These are phyloP conservation scores for Calidris pugnax DNA, from an alignment of 2,113 vertebrate species.

Conservation along the genomic window DNA sequence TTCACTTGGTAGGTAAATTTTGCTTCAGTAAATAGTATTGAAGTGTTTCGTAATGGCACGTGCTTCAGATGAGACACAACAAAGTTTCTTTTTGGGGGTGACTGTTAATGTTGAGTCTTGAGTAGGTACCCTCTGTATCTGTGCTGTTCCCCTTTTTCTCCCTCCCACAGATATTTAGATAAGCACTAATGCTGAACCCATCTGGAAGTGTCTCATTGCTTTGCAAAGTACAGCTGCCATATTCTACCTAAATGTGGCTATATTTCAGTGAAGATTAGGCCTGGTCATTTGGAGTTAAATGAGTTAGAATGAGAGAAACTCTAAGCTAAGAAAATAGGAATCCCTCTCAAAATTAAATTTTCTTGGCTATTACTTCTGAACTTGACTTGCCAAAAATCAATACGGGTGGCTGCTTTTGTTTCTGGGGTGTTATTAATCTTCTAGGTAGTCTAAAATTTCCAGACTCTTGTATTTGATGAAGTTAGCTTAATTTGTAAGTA, in stretches of 20 bases:
- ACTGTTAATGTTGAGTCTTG: not conserved
- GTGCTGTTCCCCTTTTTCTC: not conserved
- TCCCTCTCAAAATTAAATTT: not conserved
- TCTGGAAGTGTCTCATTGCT: not conserved
- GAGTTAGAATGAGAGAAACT: not conserved
- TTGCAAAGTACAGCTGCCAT: not conserved
- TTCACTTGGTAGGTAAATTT: not conserved
- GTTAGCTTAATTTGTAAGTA: not conserved
- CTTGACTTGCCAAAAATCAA: not conserved
- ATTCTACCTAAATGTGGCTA: not conserved
- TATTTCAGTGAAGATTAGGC: not conserved
- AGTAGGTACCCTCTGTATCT: not conserved
- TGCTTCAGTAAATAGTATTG: not conserved
- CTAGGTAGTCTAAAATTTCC: not conserved
- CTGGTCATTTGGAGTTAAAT: not conserved
- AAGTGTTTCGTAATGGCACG: rapidly evolving
- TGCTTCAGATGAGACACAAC: not conserved
- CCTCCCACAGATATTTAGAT: not conserved
- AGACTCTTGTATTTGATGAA: not conserved
- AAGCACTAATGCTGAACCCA: not conserved
- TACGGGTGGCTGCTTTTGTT: not conserved
- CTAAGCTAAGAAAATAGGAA: not conserved
- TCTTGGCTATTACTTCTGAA: not conserved
- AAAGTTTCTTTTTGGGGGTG: not conserved
- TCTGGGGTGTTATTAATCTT: not conserved